Evolutionary conservation across 1,140 invertebrate genomes (phyloP).

Genomic region (Elymnias hypermnestra): DNA sequence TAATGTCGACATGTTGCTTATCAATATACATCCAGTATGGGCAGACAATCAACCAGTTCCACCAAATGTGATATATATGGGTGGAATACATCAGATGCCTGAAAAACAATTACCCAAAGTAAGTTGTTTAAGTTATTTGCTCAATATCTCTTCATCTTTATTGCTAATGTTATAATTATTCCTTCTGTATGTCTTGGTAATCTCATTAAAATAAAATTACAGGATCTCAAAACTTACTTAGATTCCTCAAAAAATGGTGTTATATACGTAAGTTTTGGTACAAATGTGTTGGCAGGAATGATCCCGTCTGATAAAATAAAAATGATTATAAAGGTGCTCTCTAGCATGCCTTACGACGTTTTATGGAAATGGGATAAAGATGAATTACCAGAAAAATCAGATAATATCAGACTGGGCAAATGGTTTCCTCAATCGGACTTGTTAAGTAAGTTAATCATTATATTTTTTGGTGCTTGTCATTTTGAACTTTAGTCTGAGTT

Average conservation of each 20-base stretch:
- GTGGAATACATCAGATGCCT: constrained; percentile 64
- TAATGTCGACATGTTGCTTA: constrained; percentile 73
- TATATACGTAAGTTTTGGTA: constrained; percentile 75
- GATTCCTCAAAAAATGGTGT: constrained; percentile 42
- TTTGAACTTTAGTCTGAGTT: not conserved
- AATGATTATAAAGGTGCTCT: constrained; percentile 62
- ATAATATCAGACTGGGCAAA: constrained; percentile 71
- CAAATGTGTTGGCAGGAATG: constrained; percentile 18
- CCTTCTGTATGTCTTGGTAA: constrained; percentile 4
- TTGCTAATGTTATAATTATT: constrained; percentile 9
- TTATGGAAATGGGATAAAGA: constrained; percentile 74
- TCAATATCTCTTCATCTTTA: constrained; percentile 6
- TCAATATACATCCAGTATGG: constrained; percentile 66
- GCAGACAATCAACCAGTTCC: constrained; percentile 54
- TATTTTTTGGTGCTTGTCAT: not conserved
- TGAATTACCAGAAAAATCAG: constrained; percentile 39
- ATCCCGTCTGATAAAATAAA: constrained; percentile 51
- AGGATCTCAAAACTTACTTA: constrained; percentile 28
- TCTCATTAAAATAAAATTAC: too few relatives aligned
- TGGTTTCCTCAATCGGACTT: constrained; percentile 76
- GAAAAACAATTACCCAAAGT: constrained; percentile 41
- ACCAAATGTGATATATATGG: constrained; percentile 64
- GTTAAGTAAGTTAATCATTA: constrained; percentile 22
- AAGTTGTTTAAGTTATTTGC: not conserved
- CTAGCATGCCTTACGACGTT: constrained; percentile 53